Evolutionary conservation across 2,888 invertebrate species (phyloP).

Genomic region (Autographa gamma): DNA sequence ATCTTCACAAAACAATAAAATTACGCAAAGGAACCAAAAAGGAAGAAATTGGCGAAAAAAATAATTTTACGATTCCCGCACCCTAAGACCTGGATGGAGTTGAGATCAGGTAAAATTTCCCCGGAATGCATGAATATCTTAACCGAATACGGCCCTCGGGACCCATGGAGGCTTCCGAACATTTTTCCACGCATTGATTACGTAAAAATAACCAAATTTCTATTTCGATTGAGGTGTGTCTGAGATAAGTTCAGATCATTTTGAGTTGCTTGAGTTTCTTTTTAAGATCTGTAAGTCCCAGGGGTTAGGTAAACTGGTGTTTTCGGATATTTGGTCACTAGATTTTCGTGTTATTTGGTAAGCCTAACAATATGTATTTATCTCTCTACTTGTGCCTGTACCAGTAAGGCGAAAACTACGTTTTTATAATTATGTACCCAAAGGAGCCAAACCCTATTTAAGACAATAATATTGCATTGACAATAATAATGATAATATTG

Average conservation of each 20-base stretch:
- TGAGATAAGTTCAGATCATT: slow-evolving; percentile 26
- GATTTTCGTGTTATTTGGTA: too few species aligned
- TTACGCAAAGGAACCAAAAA: not conserved
- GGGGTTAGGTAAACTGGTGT: too few species aligned
- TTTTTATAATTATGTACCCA: too few species aligned
- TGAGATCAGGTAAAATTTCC: slow-evolving; percentile 41
- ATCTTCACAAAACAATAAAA: not conserved
- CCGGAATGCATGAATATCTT: slow-evolving; percentile 60
- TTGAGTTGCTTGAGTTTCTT: slow-evolving; percentile 17
- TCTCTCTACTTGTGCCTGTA: too few species aligned
- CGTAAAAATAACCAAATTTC: slow-evolving; percentile 49
- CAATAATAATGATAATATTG: too few species aligned
- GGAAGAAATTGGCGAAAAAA: slow-evolving; percentile 12
- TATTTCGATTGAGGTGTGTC: slow-evolving; percentile 33
- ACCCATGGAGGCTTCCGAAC: slow-evolving; percentile 32
- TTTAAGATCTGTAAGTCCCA: slow-evolving; percentile 13
- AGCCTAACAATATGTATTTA: too few species aligned
- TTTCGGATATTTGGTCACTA: too few species aligned
- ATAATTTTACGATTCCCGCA: slow-evolving; percentile 21
- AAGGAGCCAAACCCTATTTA: too few species aligned
- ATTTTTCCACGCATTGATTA: slow-evolving; percentile 55
- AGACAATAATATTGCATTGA: too few species aligned
- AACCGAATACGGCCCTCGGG: slow-evolving; percentile 51
- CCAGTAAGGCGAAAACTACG: too few species aligned
- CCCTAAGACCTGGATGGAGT: slow-evolving; percentile 28